These are phyloP conservation scores for Mizuhopecten yessoensis DNA, from an alignment of 1,140 invertebrate species.

Conservation along the genomic window DNA sequence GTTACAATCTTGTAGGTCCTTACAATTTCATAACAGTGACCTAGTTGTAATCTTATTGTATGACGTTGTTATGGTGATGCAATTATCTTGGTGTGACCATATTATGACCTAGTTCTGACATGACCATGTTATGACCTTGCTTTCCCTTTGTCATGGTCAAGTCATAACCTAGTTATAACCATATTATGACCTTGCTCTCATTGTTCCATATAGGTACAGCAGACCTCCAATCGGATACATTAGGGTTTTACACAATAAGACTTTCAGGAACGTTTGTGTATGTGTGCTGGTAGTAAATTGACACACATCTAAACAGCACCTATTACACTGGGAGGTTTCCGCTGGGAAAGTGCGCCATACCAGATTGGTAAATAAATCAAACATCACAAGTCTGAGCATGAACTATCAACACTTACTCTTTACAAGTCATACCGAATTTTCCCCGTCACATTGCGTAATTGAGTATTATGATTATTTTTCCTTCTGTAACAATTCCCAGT, in stretches of 20 bases:
- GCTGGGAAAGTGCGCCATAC: background rate
- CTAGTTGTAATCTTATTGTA: background rate
- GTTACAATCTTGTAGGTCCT: too few relatives aligned
- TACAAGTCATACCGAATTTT: slow-evolving; percentile 1
- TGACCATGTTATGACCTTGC: too few relatives aligned
- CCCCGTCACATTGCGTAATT: slow-evolving; percentile 16
- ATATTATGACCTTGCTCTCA: background rate
- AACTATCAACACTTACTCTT: slow-evolving; percentile 17
- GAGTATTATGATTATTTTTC: slow-evolving; percentile 40
- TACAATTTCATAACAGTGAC: background rate
- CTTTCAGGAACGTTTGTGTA: slow-evolving; percentile 1
- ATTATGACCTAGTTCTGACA: background rate
- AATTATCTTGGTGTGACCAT: background rate
- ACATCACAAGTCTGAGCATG: slow-evolving; percentile 16
- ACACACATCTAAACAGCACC: background rate
- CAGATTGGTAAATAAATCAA: slow-evolving; percentile 29
- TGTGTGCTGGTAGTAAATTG: background rate
- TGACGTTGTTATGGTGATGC: background rate
- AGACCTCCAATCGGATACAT: background rate
- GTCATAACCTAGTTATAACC: background rate
- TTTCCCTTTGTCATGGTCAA: too few relatives aligned
- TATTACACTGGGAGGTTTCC: background rate
- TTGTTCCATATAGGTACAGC: background rate
- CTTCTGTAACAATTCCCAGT: background rate
- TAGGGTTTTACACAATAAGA: too few relatives aligned